Conservation (phyloP, 2,113 vertebrate genomes). For the Sula dactylatra region DNA sequence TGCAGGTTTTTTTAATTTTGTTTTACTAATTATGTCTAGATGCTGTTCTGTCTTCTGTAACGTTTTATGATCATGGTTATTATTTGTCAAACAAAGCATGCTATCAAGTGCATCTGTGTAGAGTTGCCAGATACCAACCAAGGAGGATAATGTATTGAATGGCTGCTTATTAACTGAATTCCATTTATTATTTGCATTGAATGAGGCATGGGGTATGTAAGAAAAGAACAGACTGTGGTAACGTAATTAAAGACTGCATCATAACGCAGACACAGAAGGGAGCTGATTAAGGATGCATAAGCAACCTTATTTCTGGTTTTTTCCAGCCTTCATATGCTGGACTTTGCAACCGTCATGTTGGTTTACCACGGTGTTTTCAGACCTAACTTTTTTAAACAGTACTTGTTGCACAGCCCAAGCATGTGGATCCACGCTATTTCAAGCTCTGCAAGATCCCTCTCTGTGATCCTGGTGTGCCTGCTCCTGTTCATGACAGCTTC, state of each 20-base stretch:
- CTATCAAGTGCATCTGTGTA: neutral
- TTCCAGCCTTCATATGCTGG: neutral
- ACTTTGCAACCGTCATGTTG: neutral
- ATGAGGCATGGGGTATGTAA: neutral
- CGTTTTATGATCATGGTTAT: neutral
- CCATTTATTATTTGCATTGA: constrained; percentile 2
- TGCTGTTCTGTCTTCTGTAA: neutral
- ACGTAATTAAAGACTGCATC: constrained; percentile 36
- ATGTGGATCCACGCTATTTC: neutral
- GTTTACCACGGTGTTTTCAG: neutral
- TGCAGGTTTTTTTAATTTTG: neutral
- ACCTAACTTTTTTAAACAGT: neutral
- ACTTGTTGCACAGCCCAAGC: neutral
- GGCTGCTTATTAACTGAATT: neutral
- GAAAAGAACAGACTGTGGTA: constrained; percentile 2
- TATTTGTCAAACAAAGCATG: neutral
- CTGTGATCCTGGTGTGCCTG: neutral
- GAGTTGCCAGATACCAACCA: constrained; percentile 1
- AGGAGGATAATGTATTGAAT: neutral
- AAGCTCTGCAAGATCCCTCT: neutral
- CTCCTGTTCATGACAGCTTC: neutral
- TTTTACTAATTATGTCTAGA: neutral
- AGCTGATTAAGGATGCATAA: neutral
- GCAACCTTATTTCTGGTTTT: neutral
- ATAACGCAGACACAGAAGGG: neutral